Conservation (phyloP, 1,140 invertebrate genomes). For the Trichogramma pretiosum region DNA sequence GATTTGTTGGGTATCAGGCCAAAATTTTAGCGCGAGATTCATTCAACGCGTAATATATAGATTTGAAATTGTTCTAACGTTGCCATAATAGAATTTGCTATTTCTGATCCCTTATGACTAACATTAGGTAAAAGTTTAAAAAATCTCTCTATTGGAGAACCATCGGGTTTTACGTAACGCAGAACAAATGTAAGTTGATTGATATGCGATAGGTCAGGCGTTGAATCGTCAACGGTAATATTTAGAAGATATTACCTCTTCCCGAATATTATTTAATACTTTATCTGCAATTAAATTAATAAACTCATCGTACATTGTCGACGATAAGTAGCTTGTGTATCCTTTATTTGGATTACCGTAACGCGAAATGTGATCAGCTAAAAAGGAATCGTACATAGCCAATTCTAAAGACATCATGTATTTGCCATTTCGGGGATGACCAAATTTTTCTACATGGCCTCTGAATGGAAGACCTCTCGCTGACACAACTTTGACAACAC, state of each 20-base stretch:
- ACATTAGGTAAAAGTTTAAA: slow-evolving; percentile 17
- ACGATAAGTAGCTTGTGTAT: slow-evolving; percentile 30
- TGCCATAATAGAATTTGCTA: too few relatives aligned
- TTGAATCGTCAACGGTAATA: slow-evolving; percentile 39
- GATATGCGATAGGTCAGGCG: slow-evolving; percentile 29
- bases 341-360: slow-evolving; percentile 30
- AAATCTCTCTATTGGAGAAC: slow-evolving; percentile 11
- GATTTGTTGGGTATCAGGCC: too few relatives aligned
- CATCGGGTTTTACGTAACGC: slow-evolving; percentile 11
- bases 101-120: too few relatives aligned
- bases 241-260: slow-evolving; percentile 29
- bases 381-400: slow-evolving; percentile 33
- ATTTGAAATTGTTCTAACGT: too few relatives aligned
- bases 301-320: slow-evolving; percentile 32
- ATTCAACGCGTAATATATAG: too few relatives aligned
- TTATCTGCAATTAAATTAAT: slow-evolving; percentile 27
- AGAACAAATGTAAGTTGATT: slow-evolving; percentile 31
- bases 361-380: slow-evolving; percentile 28
- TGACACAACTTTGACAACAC: slow-evolving; percentile 22
- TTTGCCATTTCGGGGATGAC: slow-evolving; percentile 27
- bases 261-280: slow-evolving; percentile 23
- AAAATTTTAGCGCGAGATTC: too few relatives aligned
- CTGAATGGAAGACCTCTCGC: slow-evolving; percentile 25
- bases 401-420: slow-evolving; percentile 30
- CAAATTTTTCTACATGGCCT: slow-evolving; percentile 28